These are phyloP conservation scores for Polydrusus pterygomalis DNA, from an alignment of 2,888 invertebrate species.

Conservation along the genomic window DNA sequence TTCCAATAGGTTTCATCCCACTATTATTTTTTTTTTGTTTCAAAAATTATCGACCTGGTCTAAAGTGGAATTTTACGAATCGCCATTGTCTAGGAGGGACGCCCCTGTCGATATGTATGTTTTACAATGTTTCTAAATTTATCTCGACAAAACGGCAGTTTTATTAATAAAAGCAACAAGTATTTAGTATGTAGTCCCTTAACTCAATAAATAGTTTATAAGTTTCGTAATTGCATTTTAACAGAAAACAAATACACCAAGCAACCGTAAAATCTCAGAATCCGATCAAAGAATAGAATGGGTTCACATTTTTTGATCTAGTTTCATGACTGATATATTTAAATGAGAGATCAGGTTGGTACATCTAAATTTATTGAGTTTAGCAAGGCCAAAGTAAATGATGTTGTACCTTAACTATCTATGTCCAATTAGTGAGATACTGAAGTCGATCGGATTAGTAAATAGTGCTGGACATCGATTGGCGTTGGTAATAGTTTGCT, in stretches of 20 bases:
- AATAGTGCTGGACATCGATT: slow-evolving; percentile 7
- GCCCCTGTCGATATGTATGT: no score
- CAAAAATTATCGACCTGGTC: no score
- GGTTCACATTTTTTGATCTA: slow-evolving; percentile 46
- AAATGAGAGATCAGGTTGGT: slow-evolving; percentile 39
- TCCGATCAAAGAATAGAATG: slow-evolving; percentile 43
- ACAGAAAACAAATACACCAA: no score
- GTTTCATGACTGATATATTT: slow-evolving; percentile 42
- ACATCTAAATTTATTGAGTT: slow-evolving; percentile 41
- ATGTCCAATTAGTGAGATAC: slow-evolving; percentile 28
- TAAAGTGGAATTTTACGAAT: no score
- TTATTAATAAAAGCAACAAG: no score
- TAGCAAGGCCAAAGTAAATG: slow-evolving; percentile 23
- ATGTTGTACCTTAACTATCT: slow-evolving; percentile 25
- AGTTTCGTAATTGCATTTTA: slow-evolving; percentile 63
- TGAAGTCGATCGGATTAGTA: slow-evolving; percentile 18
- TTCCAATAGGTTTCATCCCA: no score
- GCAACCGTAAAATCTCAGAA: slow-evolving; percentile 61
- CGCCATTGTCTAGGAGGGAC: no score
- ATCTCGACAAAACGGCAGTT: no score
- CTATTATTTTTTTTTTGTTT: no score
- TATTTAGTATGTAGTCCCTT: no score
- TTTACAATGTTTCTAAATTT: no score
- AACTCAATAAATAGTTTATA: no score
- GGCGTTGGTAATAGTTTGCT: slow-evolving; percentile 11